Evolutionary conservation across 1,140 invertebrate genomes (phyloP).

Genomic region (Laupala kohalensis): DNA sequence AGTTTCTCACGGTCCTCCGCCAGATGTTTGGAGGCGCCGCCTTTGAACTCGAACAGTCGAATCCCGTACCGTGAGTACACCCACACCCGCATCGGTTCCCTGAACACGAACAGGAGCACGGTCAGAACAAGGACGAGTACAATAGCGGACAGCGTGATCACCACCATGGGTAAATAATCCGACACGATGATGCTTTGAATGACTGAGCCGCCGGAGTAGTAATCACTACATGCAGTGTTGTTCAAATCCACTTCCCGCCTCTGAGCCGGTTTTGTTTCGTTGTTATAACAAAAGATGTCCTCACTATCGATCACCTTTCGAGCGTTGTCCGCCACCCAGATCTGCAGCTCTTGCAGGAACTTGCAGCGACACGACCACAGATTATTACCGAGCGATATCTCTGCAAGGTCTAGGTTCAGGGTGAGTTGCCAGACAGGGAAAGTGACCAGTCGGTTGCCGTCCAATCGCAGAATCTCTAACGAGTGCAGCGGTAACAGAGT

Average conservation of each 20-base stretch:
- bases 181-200: conserved; percentile 70
- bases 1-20: conserved; percentile 69
- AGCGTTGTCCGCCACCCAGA: conserved; percentile 69
- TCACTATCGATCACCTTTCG: conserved; percentile 62
- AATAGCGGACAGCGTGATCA: conserved; percentile 53
- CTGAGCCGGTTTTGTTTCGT: conserved; percentile 53
- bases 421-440: conserved; percentile 75
- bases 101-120: conserved; percentile 67
- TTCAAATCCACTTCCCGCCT: conserved; percentile 65
- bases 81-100: conserved; percentile 73
- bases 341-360: conserved; percentile 71
- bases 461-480: conserved; percentile 64
- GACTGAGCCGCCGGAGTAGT: conserved; percentile 65
- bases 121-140: conserved; percentile 58
- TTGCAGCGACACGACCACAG: conserved; percentile 82
- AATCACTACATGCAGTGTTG: conserved; percentile 68
- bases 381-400: conserved; percentile 64
- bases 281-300: conserved; percentile 68
- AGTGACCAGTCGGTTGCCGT: conserved; percentile 68
- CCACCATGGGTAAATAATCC: conserved; percentile 72
- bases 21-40: conserved; percentile 30
- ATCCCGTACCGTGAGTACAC: conserved; percentile 76
- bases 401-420: conserved; percentile 51
- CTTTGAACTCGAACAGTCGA: conserved; percentile 47
- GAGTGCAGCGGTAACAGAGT: conserved; percentile 64